Base-by-base conservation (phyloP, 1,140 invertebrate genomes). In the Bombus haemorrhoidalis region DNA sequence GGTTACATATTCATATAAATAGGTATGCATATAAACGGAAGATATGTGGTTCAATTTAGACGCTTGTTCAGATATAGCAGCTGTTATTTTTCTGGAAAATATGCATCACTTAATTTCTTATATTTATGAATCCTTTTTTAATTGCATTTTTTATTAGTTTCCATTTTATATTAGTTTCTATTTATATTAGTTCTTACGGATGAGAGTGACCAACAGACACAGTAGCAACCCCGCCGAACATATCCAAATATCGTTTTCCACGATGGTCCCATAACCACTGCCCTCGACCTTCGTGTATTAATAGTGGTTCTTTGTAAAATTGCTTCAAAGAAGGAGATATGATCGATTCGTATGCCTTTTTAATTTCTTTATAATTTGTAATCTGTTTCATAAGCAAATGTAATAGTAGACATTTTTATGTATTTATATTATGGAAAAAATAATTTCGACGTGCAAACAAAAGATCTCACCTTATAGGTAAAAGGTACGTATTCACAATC, bases 161-260 rank as follows among this genome's bases (percentile, higher is more conserved):
- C 41, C 9, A 75, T 41, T 64, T 12, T 22, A 32, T 73, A 2
- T 0, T 75, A n/a, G n/a, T n/a, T n/a, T n/a, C n/a, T n/a, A n/a
- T n/a, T n/a, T n/a, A n/a, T n/a, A n/a, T n/a, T n/a, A n/a, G 0
- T 41, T 96, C 97, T 97, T 96, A 99, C 98, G 99, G 99, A 96
- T 99, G 99, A 94, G 98, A 99, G 94, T 99, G 99, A 37, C 99
- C 99, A n/a, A 99, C 98, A 77, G 98, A 98, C 43, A 99, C 97
- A 0, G 99, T 99, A 5, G 99, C 98, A 89, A 99, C 99, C 25
- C 99, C 99, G 18, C 97, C 99, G 94, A 99, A 99, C 95, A 99
- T 97, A 95, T 99, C 99, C 41, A 99, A 95, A 95, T 99, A 99
- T 91, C 98, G 95, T 88, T 96, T 97, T 12, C 98, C 98, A 74